Conservation (phyloP, 1,140 invertebrate species). For the Bombyx mori region DNA sequence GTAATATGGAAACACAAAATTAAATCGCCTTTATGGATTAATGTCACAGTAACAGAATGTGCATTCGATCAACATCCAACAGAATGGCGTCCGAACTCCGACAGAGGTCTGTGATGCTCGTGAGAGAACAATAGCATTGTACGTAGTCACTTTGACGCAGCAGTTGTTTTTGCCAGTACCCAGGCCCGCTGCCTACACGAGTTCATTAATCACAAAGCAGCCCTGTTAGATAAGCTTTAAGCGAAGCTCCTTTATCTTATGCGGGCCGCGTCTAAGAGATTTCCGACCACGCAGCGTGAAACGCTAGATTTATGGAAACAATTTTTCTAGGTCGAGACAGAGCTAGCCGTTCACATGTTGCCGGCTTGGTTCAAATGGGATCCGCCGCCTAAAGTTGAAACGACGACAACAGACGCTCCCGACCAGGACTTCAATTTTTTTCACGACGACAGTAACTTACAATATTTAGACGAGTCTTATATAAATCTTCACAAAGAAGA, state of each 20-base stretch:
- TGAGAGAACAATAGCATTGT: constrained; percentile 29
- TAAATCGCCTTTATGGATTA: too few relatives aligned
- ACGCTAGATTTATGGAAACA: background rate
- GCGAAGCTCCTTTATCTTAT: constrained; percentile 26
- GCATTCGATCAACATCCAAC: too few relatives aligned
- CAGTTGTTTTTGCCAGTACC: constrained; percentile 41
- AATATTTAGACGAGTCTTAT: constrained; percentile 61
- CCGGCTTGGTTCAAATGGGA: constrained; percentile 65
- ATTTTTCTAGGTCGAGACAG: constrained; percentile 46
- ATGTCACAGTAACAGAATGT: too few relatives aligned
- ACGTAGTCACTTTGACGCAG: constrained; percentile 40
- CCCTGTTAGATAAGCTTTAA: constrained; percentile 42
- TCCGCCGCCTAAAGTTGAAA: constrained; percentile 44
- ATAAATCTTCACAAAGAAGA: constrained; percentile 62
- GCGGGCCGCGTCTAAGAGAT: constrained; percentile 10
- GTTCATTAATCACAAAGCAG: constrained; percentile 59
- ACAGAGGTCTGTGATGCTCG: constrained; percentile 11
- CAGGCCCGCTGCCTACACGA: constrained; percentile 28
- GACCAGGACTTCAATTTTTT: constrained; percentile 59
- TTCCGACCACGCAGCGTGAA: background rate
- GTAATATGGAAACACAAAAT: too few relatives aligned
- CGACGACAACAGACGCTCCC: constrained; percentile 43
- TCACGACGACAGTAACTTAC: constrained; percentile 54
- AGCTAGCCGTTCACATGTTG: constrained; percentile 41
- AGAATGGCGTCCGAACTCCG: background rate